These are phyloP conservation scores for Gastracanthus pulcherrimus DNA, from an alignment of 2,888 invertebrate genomes.

Conservation along the genomic window DNA sequence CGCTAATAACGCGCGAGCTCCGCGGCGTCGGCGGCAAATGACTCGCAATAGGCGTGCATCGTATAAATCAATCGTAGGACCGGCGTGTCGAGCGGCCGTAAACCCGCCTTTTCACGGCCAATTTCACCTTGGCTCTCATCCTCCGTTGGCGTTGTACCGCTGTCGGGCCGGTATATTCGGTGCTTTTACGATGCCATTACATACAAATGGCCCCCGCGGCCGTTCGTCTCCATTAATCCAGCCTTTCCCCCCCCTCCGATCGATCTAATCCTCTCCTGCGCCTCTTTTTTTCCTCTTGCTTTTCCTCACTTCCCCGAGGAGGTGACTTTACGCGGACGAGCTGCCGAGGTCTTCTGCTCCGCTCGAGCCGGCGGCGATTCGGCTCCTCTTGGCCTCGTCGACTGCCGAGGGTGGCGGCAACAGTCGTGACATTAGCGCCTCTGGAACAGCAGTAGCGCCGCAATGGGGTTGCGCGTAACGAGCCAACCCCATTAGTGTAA, in stretches of 20 bases:
- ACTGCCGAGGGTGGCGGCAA: not conserved
- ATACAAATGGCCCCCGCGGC: not conserved
- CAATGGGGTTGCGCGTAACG: not conserved
- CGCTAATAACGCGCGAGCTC: not conserved
- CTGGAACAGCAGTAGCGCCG: not conserved
- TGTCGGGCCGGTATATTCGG: not conserved
- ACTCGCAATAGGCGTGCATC: not conserved
- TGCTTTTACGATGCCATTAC: conserved; percentile 31
- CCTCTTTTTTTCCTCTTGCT: not conserved
- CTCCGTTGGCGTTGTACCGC: no score
- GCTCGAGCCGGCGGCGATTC: no score
- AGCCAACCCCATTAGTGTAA: not conserved
- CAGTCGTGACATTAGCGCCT: not conserved
- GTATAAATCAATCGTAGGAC: conserved; percentile 25
- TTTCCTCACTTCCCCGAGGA: no score
- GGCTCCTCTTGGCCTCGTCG: not conserved
- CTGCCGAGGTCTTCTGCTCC: no score
- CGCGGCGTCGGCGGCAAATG: not conserved
- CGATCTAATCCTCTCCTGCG: conserved; percentile 7
- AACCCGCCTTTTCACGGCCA: conserved; percentile 20
- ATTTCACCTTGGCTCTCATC: conserved; percentile 34
- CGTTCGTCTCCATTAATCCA: conserved; percentile 39
- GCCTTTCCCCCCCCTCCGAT: not conserved
- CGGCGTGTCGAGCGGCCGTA: conserved; percentile 4
- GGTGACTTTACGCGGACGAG: no score